Evolutionary conservation across 1,140 invertebrate genomes (phyloP).

Genomic region (Latrodectus geometricus): DNA sequence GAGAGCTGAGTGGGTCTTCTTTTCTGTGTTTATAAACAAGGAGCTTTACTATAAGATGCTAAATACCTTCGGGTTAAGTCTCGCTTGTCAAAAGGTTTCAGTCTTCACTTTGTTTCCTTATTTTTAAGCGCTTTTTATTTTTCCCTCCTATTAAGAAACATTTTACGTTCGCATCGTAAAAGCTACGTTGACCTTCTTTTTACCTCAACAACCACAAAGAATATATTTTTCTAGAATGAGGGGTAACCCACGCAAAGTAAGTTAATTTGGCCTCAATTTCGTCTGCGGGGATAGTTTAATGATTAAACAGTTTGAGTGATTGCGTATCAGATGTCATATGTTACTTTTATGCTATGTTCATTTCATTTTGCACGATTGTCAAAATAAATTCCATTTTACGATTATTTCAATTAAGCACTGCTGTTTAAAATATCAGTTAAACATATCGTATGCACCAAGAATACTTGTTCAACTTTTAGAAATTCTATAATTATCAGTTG

Average conservation of each 20-base stretch:
- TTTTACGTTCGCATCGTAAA: conserved; percentile 25
- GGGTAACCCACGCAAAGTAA: conserved; percentile 24
- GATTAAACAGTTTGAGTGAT: background rate
- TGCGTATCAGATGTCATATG: no score
- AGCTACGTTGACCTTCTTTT: conserved; percentile 32
- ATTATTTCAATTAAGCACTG: no score
- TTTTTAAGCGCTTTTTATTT: no score
- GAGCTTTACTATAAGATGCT: background rate
- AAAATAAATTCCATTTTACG: no score
- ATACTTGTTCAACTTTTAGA: no score
- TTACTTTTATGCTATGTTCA: no score
- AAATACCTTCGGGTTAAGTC: background rate
- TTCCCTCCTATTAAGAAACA: background rate
- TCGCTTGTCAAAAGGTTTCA: no score
- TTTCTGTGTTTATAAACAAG: conserved; percentile 37
- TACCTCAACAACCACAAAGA: background rate
- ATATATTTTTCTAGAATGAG: conserved; percentile 15
- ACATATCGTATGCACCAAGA: no score
- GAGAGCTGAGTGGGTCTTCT: background rate
- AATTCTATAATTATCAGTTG: no score
- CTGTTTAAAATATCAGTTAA: no score
- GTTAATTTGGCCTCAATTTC: conserved; percentile 7
- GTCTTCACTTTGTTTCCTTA: no score
- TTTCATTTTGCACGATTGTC: no score
- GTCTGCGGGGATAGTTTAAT: background rate